Evolutionary conservation across 2,113 vertebrate genomes (phyloP).

Genomic region (Platichthys stellatus): DNA sequence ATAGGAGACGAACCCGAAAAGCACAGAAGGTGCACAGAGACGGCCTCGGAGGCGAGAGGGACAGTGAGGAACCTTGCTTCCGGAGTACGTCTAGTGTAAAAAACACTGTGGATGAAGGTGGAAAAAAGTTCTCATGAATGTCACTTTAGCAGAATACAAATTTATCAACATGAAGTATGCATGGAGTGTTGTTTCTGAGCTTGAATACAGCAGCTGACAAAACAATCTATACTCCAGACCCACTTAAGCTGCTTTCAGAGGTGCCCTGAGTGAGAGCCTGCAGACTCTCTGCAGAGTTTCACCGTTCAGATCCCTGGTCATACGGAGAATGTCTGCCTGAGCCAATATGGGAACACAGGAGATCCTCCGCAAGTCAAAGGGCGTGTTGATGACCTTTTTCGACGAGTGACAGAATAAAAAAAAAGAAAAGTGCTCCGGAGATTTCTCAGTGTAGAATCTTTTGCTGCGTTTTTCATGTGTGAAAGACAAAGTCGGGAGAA

Average conservation of each 20-base stretch:
- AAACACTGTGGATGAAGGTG: not conserved
- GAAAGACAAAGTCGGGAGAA: too few species aligned
- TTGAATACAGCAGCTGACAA: constrained; percentile 8
- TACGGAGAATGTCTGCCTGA: too few species aligned
- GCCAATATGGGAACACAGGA: too few species aligned
- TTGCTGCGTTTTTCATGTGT: too few species aligned
- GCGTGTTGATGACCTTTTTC: too few species aligned
- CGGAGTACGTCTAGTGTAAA: not conserved
- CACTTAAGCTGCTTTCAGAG: too few species aligned
- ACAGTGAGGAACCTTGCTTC: constrained; percentile 12
- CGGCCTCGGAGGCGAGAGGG: constrained; percentile 12
- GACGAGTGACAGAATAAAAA: too few species aligned
- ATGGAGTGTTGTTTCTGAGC: not conserved
- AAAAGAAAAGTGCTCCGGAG: too few species aligned
- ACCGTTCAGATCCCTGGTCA: too few species aligned
- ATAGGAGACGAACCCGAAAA: constrained; percentile 47
- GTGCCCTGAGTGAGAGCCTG: not conserved
- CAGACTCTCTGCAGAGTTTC: not conserved
- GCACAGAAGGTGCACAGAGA: constrained; percentile 24
- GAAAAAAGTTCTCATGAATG: not conserved
- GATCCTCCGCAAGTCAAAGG: too few species aligned
- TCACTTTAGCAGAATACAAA: not conserved
- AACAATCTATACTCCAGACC: constrained; percentile 9
- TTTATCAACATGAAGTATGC: not conserved
- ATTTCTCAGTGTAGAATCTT: too few species aligned